Conservation (phyloP, 2,888 invertebrate genomes). For the Morpho deidamia region DNA sequence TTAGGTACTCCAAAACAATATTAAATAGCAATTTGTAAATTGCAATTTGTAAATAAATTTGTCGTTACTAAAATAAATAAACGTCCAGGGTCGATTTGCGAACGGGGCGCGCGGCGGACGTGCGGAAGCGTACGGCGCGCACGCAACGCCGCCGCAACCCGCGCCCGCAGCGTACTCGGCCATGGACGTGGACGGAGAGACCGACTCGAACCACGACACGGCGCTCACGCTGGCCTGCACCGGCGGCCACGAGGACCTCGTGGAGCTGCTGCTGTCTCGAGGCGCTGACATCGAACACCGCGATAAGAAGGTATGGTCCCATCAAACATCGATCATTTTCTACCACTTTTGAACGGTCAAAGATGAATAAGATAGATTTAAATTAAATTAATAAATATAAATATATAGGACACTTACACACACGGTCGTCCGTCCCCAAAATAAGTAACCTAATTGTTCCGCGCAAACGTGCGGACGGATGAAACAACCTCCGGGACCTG, state of each 20-base stretch:
- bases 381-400: no score
- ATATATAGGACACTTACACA: no score
- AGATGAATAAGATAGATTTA: no score
- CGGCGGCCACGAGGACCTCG: slow-evolving; percentile 97
- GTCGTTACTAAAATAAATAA: no score
- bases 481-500: no score
- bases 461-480: no score
- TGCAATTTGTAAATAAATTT: no score
- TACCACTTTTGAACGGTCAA: neutral
- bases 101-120: slow-evolving; percentile 37
- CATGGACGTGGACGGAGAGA: slow-evolving; percentile 98
- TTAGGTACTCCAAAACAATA: no score
- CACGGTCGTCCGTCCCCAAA: no score
- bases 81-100: slow-evolving; percentile 48
- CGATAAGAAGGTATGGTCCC: slow-evolving; percentile 87
- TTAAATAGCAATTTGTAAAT: no score
- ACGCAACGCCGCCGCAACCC: slow-evolving; percentile 58
- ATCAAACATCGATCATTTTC: no score
- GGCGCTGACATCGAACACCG: slow-evolving; percentile 98
- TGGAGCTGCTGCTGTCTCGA: slow-evolving; percentile 92
- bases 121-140: slow-evolving; percentile 32
- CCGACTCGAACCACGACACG: slow-evolving; percentile 99
- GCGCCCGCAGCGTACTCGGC: slow-evolving; percentile 81
- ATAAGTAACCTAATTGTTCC: no score
- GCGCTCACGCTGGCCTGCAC: slow-evolving; percentile 98